Conservation (phyloP, 2,113 vertebrate genomes). For the cattle (Bos taurus) region DNA sequence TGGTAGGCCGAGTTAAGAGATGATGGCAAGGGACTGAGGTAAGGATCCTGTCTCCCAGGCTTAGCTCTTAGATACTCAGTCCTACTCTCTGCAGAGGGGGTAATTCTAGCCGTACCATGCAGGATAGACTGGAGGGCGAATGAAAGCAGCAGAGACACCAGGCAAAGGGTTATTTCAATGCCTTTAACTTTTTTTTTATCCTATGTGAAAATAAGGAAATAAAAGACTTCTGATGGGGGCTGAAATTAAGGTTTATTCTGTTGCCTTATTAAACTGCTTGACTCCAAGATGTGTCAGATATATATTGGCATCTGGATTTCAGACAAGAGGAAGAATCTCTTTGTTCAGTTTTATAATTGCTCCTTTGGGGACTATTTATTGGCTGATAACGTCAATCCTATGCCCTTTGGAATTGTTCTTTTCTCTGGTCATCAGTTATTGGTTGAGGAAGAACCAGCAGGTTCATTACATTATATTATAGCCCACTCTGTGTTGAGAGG, state of each 20-base stretch:
- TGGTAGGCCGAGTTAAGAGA: neutral
- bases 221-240: neutral
- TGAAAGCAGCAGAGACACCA: neutral
- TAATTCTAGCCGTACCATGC: neutral
- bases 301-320: neutral
- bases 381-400: neutral
- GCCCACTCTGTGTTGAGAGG: neutral
- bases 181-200: neutral
- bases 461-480: neutral
- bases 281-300: neutral
- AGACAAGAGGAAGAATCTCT: neutral
- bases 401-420: neutral
- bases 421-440: neutral
- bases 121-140: neutral
- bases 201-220: neutral
- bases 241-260: neutral
- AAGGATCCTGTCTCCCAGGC: neutral
- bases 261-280: neutral
- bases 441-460: neutral
- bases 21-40: neutral
- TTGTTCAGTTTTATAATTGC: neutral
- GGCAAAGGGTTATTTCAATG: neutral
- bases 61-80: neutral
- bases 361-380: neutral
- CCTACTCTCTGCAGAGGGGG: neutral